These are phyloP conservation scores for Lycodopsis pacificus DNA, from an alignment of 2,797 vertebrate genomes.

Conservation along the genomic window DNA sequence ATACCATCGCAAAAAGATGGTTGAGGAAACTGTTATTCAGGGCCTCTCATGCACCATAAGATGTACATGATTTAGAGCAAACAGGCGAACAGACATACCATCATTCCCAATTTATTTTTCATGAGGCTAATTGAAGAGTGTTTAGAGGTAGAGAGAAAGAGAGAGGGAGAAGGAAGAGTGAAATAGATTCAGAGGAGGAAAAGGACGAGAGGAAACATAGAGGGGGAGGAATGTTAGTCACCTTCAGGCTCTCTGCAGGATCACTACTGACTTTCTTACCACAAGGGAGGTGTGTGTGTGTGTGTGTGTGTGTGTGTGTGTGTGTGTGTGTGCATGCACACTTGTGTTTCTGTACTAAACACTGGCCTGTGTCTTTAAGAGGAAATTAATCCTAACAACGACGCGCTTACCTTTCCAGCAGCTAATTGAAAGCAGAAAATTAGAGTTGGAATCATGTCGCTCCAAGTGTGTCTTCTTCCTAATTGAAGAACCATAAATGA, in stretches of 20 bases:
- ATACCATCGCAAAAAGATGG: not conserved
- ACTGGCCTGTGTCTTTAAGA: constrained; percentile 32
- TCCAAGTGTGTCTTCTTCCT: constrained; percentile 22
- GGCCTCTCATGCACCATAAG: not conserved
- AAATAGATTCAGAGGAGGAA: constrained; percentile 18
- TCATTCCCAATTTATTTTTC: constrained; percentile 49
- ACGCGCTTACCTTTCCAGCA: constrained; percentile 20
- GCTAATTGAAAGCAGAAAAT: constrained; percentile 34
- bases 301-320: not conserved
- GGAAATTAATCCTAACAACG: constrained; percentile 13
- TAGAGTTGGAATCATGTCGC: constrained; percentile 19
- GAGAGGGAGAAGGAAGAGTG: not conserved
- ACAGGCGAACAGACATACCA: constrained; percentile 9
- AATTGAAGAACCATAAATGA: constrained; percentile 32
- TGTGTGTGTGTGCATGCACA: not conserved
- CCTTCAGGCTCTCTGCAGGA: constrained; percentile 29
- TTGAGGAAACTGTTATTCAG: not conserved
- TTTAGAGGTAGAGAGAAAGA: constrained; percentile 8
- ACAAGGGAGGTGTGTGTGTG: not conserved
- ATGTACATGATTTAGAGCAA: constrained; percentile 2
- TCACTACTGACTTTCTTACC: constrained; percentile 13
- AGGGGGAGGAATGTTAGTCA: constrained; percentile 13
- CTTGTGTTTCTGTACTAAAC: constrained; percentile 15
- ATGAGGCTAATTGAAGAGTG: constrained; percentile 49
- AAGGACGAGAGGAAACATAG: not conserved